These are phyloP conservation scores for Oscheius sp. DNA, from an alignment of 2,888 invertebrate genomes.

Conservation along the genomic window DNA sequence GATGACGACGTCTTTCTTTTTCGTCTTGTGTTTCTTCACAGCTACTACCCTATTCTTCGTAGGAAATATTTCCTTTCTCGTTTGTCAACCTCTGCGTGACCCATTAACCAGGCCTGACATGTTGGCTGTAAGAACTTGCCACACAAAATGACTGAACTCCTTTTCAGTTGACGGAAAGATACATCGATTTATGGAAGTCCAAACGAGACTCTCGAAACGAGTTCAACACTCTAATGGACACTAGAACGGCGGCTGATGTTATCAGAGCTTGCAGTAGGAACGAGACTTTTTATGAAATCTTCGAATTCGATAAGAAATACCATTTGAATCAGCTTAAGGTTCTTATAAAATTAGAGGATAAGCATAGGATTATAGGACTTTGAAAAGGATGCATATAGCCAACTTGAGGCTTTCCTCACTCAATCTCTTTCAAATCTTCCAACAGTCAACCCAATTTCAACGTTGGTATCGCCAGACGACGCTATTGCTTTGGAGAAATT, in stretches of 20 bases:
- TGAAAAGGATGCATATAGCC: slow-evolving; percentile 44
- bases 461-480: slow-evolving; percentile 29
- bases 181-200: slow-evolving; percentile 53
- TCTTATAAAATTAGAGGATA: background rate
- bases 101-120: slow-evolving; percentile 61
- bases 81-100: slow-evolving; percentile 64
- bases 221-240: slow-evolving; percentile 38
- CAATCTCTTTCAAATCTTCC: slow-evolving; percentile 45
- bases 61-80: slow-evolving; percentile 59
- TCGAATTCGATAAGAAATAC: slow-evolving; percentile 64
- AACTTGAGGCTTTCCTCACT: slow-evolving; percentile 41
- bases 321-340: slow-evolving; percentile 56
- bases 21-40: slow-evolving; percentile 54
- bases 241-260: slow-evolving; percentile 54
- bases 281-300: slow-evolving; percentile 65
- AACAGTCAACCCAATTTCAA: slow-evolving; percentile 15
- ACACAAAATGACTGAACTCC: background rate
- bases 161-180: slow-evolving; percentile 63
- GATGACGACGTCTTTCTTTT: slow-evolving; percentile 55
- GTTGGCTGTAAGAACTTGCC: slow-evolving; percentile 48
- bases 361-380: slow-evolving; percentile 37
- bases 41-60: slow-evolving; percentile 58
- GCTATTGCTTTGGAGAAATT: slow-evolving; percentile 43
- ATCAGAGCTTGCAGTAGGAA: slow-evolving; percentile 59
- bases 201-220: slow-evolving; percentile 34